Percentiles rank a stretch among this genome's conserved stretches.
phyloP scores from a whole-genome alignment of 2,888 invertebrate species.

The Nemotelus nigrinus region DNA sequence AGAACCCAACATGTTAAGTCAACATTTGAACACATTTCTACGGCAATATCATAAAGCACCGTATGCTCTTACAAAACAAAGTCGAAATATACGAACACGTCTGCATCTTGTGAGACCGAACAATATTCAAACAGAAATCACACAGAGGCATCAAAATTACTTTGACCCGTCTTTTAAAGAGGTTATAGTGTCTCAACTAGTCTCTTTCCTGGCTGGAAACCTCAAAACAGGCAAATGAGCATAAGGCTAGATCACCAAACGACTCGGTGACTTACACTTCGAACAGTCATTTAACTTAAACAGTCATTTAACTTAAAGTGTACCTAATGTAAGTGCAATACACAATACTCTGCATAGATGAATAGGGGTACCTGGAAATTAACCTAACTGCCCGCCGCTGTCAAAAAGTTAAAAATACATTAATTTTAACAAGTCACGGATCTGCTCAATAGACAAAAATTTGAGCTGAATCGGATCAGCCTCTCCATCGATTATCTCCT shows the following conservation, averaged over 20 bases:
- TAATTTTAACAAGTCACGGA: too few species aligned
- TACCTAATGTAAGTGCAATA: too few species aligned
- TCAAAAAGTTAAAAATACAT: too few species aligned
- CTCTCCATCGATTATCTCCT: too few species aligned
- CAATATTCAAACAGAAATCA: neutral
- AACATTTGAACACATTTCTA: constrained; percentile 47
- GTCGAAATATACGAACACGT: constrained; percentile 45
- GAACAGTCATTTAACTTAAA: too few species aligned
- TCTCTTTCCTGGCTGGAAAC: constrained; percentile 14
- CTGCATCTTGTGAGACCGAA: constrained; percentile 47
- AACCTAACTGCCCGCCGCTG: too few species aligned
- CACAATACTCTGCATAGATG: too few species aligned
- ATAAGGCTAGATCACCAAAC: neutral
- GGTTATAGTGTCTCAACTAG: neutral
- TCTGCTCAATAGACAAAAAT: too few species aligned
- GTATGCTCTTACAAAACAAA: constrained; percentile 46
- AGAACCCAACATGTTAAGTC: too few species aligned
- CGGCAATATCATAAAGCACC: constrained; percentile 50
- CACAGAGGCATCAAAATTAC: neutral
- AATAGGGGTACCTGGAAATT: too few species aligned
- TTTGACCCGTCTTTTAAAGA: constrained; percentile 9
- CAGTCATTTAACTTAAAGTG: too few species aligned
- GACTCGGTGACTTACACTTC: constrained; percentile 17
- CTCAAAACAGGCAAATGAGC: constrained; percentile 10
- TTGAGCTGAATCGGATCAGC: too few species aligned